Evolutionary conservation across 2,888 invertebrate species (phyloP).

Genomic region (Cryptocheilus praepositus): DNA sequence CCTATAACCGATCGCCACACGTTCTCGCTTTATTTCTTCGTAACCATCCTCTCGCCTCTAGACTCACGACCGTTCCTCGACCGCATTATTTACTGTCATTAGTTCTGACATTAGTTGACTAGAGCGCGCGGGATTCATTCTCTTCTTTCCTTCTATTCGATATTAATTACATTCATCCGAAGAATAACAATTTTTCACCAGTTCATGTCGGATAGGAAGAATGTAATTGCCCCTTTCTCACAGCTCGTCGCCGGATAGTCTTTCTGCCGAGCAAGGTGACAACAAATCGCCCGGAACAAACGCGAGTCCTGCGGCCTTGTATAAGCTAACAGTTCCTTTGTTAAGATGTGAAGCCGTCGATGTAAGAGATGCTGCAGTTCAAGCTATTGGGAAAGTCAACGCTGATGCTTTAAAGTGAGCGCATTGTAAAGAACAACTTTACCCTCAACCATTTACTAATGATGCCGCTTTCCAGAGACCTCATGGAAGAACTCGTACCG

Average conservation of each 20-base stretch:
- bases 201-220: not conserved
- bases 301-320: constrained; percentile 90
- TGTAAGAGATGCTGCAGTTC: constrained; percentile 94
- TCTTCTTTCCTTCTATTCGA: not conserved
- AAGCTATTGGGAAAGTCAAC: constrained; percentile 96
- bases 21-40: constrained; percentile 31
- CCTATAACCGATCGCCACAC: constrained; percentile 35
- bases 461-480: constrained; percentile 81
- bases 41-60: constrained; percentile 27
- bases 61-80: constrained; percentile 55
- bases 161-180: constrained; percentile 7
- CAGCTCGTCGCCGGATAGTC: constrained; percentile 94
- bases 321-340: constrained; percentile 94
- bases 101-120: too few species aligned
- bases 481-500: constrained; percentile 95
- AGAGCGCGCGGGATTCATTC: not conserved
- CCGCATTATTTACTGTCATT: constrained; percentile 31
- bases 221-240: constrained; percentile 53
- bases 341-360: constrained; percentile 95
- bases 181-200: not conserved
- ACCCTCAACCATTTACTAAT: not conserved
- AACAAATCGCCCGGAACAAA: constrained; percentile 83
- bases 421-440: not conserved
- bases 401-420: constrained; percentile 93
- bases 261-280: constrained; percentile 87